These are phyloP conservation scores for Drosophila basisetae DNA, from an alignment of 2,888 invertebrate species.

Conservation along the genomic window DNA sequence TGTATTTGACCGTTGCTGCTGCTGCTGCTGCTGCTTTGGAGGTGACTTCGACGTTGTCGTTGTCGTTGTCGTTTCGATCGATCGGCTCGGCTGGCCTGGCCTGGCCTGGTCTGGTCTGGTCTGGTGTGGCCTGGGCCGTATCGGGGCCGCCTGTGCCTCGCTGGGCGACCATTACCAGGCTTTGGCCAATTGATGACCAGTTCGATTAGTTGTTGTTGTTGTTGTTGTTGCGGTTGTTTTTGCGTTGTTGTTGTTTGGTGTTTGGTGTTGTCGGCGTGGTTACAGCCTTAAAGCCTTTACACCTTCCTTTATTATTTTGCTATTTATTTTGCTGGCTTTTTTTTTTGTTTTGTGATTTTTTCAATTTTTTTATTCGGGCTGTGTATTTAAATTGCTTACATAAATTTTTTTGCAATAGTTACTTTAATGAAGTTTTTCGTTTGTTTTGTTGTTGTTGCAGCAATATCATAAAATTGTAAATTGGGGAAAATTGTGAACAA, in stretches of 20 bases:
- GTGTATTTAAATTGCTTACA: conserved; percentile 78
- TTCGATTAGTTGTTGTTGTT: conserved; percentile 78
- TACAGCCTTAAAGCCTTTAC: conserved; percentile 72
- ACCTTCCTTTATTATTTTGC: conserved; percentile 78
- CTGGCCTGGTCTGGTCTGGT: conserved; percentile 25
- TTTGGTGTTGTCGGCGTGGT: conserved; percentile 52
- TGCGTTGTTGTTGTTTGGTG: conserved; percentile 37
- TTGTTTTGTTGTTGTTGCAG: conserved; percentile 27
- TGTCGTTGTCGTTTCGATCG: conserved; percentile 74
- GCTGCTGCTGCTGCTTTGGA: conserved; percentile 53
- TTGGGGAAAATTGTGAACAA: conserved; percentile 75
- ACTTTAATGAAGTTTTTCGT: conserved; percentile 73
- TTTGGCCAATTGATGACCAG: conserved; percentile 82
- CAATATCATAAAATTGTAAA: conserved; percentile 73
- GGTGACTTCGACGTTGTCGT: conserved; percentile 62
- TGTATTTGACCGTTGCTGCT: conserved; percentile 57
- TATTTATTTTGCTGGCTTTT: conserved; percentile 61
- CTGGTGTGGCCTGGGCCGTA: conserved; percentile 42
- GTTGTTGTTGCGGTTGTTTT: conserved; percentile 27
- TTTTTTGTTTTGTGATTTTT: conserved; percentile 35
- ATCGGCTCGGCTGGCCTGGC: conserved; percentile 54
- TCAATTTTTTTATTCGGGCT: conserved; percentile 27
- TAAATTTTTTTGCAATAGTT: conserved; percentile 73
- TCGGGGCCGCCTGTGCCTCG: conserved; percentile 43
- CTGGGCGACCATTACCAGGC: conserved; percentile 74